Evolutionary conservation across 2,888 invertebrate species (phyloP).

Genomic region (Acrobasis repandana): DNA sequence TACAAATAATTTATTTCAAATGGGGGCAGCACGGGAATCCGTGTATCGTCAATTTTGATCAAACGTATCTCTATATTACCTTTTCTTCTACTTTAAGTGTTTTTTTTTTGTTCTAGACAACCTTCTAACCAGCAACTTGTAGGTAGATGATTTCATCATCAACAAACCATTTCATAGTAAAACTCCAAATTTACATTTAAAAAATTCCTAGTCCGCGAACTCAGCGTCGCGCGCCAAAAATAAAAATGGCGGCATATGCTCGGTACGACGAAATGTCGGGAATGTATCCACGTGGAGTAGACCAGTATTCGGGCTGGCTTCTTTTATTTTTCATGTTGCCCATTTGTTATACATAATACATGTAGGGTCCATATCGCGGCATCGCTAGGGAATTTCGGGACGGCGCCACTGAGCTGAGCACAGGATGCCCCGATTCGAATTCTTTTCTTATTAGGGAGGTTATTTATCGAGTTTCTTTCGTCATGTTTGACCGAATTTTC

Average conservation of each 20-base stretch:
- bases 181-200: slow-evolving; percentile 18
- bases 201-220: slow-evolving; percentile 35
- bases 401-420: slow-evolving; percentile 72
- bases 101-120: no score
- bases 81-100: no score
- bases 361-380: slow-evolving; percentile 74
- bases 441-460: slow-evolving; percentile 15
- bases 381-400: slow-evolving; percentile 77
- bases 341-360: slow-evolving; percentile 83
- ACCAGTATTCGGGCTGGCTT: slow-evolving; percentile 30
- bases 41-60: no score
- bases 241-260: slow-evolving; percentile 59
- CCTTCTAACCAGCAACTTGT: no score
- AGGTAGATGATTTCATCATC: no score
- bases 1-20: no score
- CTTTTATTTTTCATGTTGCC: slow-evolving; percentile 80
- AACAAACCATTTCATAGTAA: background rate
- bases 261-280: slow-evolving; percentile 64
- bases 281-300: slow-evolving; percentile 53
- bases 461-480: slow-evolving; percentile 14
- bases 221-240: slow-evolving; percentile 59
- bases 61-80: no score
- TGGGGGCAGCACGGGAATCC: no score
- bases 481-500: slow-evolving; percentile 4
- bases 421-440: slow-evolving; percentile 53